Base-by-base conservation (phyloP, 2,113 vertebrate genomes). In the Eleginops maclovinus region DNA sequence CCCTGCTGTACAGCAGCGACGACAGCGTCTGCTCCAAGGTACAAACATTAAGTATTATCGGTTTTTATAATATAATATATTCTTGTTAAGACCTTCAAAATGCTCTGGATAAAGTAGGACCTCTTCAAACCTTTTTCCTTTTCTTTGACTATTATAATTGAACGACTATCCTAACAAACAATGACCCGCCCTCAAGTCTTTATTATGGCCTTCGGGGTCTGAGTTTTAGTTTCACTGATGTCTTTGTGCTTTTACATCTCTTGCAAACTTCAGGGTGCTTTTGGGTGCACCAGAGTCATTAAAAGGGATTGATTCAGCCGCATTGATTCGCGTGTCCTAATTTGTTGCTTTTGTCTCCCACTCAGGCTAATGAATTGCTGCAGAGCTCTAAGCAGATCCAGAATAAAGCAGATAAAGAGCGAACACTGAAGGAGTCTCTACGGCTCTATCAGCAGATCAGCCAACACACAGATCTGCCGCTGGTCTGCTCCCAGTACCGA, bases 1-100 rank as follows among this genome's bases (percentile, higher is more conserved):
- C 98, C 0, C 94, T 98, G 79, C 94, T 99, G 41, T 99, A 99
- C 88, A 99, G 97, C 92, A 96, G 94, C 10, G 97, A 99, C 26
- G 98, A 99, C 92, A 97, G 95, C 11, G 77, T 97, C 62, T 99
- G 98, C 93, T 98, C 98, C 22, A 99, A 99, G 96, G 98, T 99
- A 87, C n/a, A 36, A 21, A 50, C 60, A n/a, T 8, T 3, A 19
- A 12, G 14, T 51, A 43, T 41, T 22, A 19, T 12, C 26, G 17
- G 22, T 40, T 17, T 76, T 51, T 2, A 8, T 7, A 36, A 36
- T 36, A 36, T 8, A 36, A 36, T 36, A 36, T 36, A 36, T 36
- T 36, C 31, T 50, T 40, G 7, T 50, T 44, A 14, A 36, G n/a
- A 13, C 8, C 12, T 49, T 46, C 9, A 56, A 59, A 31, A 19